phyloP scores from a whole-genome alignment of 2,113 vertebrate species.

The Chamaetylas fuelleborni region DNA sequence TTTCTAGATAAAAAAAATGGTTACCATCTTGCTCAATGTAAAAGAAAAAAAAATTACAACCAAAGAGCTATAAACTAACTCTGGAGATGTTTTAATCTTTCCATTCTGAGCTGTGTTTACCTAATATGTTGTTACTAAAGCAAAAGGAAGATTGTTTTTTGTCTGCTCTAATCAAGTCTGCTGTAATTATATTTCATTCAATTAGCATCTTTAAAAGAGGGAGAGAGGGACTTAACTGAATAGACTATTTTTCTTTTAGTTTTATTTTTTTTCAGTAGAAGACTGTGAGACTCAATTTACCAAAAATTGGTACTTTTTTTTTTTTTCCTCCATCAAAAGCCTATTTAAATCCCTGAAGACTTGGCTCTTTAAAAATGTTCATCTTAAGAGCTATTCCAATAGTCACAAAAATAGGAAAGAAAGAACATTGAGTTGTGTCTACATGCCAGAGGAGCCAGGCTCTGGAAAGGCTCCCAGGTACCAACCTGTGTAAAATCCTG shows the following conservation, averaged over 20 bases:
- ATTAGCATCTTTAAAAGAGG: constrained; percentile 27
- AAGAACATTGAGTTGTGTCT: background rate
- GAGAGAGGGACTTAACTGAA: background rate
- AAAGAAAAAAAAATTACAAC: constrained; percentile 55
- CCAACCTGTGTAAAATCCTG: background rate
- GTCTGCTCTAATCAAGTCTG: background rate
- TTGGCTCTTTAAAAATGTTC: background rate
- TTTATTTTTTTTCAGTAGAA: constrained; percentile 24
- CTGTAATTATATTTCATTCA: constrained; percentile 54
- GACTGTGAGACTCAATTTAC: background rate
- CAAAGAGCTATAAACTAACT: constrained; percentile 60
- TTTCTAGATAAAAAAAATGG: constrained; percentile 74
- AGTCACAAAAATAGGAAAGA: constrained; percentile 33
- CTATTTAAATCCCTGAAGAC: constrained; percentile 41
- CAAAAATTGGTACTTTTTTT: background rate
- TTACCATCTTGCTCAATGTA: constrained; percentile 74
- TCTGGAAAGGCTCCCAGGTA: background rate
- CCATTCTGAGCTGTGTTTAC: constrained; percentile 59
- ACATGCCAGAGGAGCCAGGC: background rate
- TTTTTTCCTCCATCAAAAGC: background rate
- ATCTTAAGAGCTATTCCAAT: background rate
- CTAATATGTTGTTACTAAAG: constrained; percentile 24
- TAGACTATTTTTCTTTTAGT: background rate
- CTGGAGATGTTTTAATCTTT: constrained; percentile 58
- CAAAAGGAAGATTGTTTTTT: background rate